Percentiles rank a stretch among this genome's conserved stretches.
These are phyloP conservation scores for Baccha elongata DNA, from an alignment of 2,888 invertebrate species.

Conservation along the genomic window DNA sequence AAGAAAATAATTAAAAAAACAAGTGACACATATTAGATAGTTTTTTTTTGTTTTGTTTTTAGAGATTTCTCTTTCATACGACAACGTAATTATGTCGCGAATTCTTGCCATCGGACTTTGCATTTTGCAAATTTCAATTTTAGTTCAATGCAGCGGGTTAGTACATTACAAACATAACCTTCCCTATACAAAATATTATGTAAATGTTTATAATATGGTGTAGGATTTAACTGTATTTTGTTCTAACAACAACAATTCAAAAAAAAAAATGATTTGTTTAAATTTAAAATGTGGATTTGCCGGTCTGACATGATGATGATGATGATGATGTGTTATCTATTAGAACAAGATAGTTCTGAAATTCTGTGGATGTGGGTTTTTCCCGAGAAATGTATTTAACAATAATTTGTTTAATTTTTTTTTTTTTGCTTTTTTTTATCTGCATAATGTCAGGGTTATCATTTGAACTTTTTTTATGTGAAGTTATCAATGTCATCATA, in stretches of 20 bases:
- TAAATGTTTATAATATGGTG: too few species aligned
- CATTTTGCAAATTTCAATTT: conserved; percentile 60
- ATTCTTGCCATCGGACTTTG: conserved; percentile 48
- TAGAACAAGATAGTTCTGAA: too few species aligned
- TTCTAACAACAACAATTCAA: background rate
- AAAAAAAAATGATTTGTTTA: background rate
- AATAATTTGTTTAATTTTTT: background rate
- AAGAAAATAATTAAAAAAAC: conserved; percentile 3
- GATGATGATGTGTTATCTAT: background rate
- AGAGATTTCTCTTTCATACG: conserved; percentile 8
- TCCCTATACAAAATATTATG: background rate
- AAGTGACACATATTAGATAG: conserved; percentile 12
- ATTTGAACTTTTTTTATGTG: conserved; percentile 24
- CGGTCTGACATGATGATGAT: conserved; percentile 8
- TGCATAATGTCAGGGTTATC: conserved; percentile 24
- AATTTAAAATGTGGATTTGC: conserved; percentile 11
- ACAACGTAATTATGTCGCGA: conserved; percentile 54
- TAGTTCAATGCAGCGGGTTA: conserved; percentile 67
- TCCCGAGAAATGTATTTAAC: background rate
- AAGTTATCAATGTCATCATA: too few species aligned
- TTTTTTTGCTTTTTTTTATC: conserved; percentile 9
- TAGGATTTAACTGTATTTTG: background rate
- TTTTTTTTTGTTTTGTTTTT: background rate
- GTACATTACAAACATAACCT: conserved; percentile 15
- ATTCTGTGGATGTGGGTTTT: background rate